Conservation (phyloP, 1,140 invertebrate species). For the Holcopasites calliopsidis region DNA sequence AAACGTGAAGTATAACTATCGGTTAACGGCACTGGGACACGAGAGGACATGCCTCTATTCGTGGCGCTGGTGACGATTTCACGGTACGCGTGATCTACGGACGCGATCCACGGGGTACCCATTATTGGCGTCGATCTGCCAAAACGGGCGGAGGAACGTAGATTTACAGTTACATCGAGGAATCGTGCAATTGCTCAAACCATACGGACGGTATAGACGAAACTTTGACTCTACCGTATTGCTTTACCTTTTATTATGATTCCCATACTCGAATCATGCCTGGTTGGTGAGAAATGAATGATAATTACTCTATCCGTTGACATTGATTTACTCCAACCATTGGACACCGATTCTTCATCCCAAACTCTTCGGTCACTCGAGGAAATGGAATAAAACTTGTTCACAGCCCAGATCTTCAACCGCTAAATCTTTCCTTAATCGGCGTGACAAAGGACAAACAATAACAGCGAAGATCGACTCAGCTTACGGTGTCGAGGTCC, state of each 20-base stretch:
- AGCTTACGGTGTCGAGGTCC: background rate
- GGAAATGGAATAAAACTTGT: too few species aligned
- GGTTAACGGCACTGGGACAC: conserved; percentile 41
- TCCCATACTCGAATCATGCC: too few species aligned
- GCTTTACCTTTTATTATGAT: too few species aligned
- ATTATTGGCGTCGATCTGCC: conserved; percentile 8
- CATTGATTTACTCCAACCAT: too few species aligned
- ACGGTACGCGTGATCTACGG: conserved; percentile 14
- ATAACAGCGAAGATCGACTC: background rate
- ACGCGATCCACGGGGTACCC: background rate
- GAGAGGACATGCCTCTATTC: conserved; percentile 16
- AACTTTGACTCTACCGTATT: background rate
- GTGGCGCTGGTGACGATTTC: conserved; percentile 21
- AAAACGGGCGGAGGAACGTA: background rate
- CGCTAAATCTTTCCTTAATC: background rate
- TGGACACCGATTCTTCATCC: too few species aligned
- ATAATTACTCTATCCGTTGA: too few species aligned
- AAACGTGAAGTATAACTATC: conserved; percentile 35
- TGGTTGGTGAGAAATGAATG: too few species aligned
- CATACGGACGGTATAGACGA: background rate
- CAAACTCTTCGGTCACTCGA: too few species aligned
- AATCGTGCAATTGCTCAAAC: background rate
- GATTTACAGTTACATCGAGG: background rate
- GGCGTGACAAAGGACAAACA: too few species aligned
- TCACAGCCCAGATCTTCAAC: too few species aligned